Evolutionary conservation across 2,888 invertebrate species (phyloP), one percentile per base, ranked within the genome.

Genomic region (Pemphredon lugubris): DNA sequence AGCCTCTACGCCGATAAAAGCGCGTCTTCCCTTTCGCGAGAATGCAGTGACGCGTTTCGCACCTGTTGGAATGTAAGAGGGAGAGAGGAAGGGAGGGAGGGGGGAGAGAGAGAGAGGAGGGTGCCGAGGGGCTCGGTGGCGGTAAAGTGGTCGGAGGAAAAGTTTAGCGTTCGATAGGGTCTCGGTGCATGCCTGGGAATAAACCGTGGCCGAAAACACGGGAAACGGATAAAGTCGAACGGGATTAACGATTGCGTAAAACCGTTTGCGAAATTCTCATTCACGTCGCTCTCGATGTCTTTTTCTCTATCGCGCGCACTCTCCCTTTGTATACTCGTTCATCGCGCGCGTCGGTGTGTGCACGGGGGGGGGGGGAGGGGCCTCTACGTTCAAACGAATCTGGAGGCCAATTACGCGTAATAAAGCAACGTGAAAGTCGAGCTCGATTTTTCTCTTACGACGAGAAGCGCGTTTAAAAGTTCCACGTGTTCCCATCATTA

Each of bases 41-140:
- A 61, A 75, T 50, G 69, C 73, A 66, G 69, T 63, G 75, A 72
- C 79, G 82, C 80, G 76, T 82, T 82, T 85, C 83, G 83, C 86
- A 85, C 86, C 85, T 86, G 86, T 86, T 86, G 86, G 84, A 86
- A 86, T 85, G 86, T 77, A 59, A 59, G 71, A 69, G 67, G 61
- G 67, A 42, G 45, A 32, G 50, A 58, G 20, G 45, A 45, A 54
- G 47, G 26, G 34, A 21, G 40, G 13, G 40, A 51, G 47, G 40
- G 16, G 54, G 37, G 73, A 51, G 50, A 51, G 69, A 30, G 50
- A 44, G 42, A 45, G 11, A 30, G 48, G 44, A 14, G 44, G 48
- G 13, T 23, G 20, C 53, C 34, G 59, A 26, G 67, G 51, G 57
- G 57, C 48, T 44, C 50, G 69, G 54, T 53, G 20, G 57, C 6